Evolutionary conservation across 1,140 invertebrate genomes (phyloP), one percentile per base, ranked within the genome.

Genomic region (Stegodyphus dumicola): DNA sequence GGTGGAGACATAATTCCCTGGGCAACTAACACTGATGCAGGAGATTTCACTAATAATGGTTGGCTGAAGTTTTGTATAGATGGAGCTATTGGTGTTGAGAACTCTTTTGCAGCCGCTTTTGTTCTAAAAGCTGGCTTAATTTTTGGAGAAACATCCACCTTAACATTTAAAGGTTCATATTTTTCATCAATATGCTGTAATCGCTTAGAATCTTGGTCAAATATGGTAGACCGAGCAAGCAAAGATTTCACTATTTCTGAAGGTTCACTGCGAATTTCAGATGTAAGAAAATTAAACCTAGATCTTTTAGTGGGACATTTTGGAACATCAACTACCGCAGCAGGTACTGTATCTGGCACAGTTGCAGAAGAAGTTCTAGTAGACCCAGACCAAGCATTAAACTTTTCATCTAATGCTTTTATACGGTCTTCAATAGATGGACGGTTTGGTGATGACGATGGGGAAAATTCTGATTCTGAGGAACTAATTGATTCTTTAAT

Each of bases 211-310:
- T 99, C 97, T 90, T 98, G 97, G 90, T 99, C 97, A 90, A 99
- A 98, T 11, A 99, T 96, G 76, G 96, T 97, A 74, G 95, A 94
- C 89, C 96, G 97, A 7, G 96, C 95, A 86, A 98, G 92, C 73
- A 99, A 93, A 13, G 95, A 96, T 89, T 97, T 96, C 6, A 97
- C 95, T 86, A 99, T 98, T 87, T 98, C 97, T 3, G 97, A 98
- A 2, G 96, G 97, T 89, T 98, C 91, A 67, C 80, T 79, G 7
- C 73, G 64, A 33, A 76, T 49, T 53, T 86, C 87, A 51, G 84
- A 65, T 3, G 87, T 52, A 10, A 86, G 56, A n/a, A 70, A 85
- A 64, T 83, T 81, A 71, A 88, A 88, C 33, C 87, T 87, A 10
- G 88, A 86, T 69, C 89, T 88, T 54, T 90, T 90, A 53, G 91